Conservation (phyloP, 2,113 vertebrate genomes). For the Nothoprocta perdicaria region DNA sequence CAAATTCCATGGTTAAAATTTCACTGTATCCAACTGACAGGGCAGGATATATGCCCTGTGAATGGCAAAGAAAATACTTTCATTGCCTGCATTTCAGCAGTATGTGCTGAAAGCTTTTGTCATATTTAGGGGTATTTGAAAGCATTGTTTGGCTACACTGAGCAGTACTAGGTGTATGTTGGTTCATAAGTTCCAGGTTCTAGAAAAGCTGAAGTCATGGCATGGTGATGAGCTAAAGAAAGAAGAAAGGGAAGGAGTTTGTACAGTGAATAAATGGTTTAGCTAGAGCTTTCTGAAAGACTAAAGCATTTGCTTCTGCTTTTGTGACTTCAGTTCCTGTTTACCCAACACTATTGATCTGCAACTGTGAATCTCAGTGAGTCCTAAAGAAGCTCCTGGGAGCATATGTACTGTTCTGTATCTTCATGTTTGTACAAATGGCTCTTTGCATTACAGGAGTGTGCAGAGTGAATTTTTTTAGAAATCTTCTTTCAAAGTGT, state of each 20-base stretch:
- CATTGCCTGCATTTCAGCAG: background rate
- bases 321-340: background rate
- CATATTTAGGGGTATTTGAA: background rate
- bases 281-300: background rate
- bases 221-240: background rate
- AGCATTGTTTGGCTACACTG: background rate
- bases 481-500: background rate
- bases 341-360: background rate
- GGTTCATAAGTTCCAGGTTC: fast-evolving
- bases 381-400: background rate
- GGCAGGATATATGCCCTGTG: background rate
- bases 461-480: background rate
- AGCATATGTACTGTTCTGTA: background rate
- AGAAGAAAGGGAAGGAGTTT: background rate
- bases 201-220: background rate
- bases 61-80: background rate
- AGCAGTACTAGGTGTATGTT: background rate
- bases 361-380: background rate
- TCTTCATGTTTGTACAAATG: background rate
- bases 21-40: background rate
- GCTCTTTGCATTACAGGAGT: background rate
- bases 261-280: background rate
- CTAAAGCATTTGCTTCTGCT: too few species aligned
- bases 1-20: background rate
- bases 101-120: background rate